Conservation (phyloP, 2,888 invertebrate species). For the Lacanobia oleracea region DNA sequence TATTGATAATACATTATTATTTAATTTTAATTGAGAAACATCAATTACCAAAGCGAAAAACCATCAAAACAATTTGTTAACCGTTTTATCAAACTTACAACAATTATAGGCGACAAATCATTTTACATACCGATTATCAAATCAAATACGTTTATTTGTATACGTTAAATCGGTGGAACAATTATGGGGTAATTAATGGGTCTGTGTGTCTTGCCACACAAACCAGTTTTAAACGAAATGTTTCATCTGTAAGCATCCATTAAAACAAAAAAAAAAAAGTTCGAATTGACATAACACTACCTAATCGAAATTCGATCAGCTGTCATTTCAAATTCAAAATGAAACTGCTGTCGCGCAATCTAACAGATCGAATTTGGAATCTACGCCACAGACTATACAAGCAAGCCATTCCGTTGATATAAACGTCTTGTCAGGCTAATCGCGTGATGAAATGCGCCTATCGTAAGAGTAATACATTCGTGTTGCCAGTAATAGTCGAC, state of each 20-base stretch:
- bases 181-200: too few species aligned
- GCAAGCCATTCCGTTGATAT: constrained; percentile 40
- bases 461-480: constrained; percentile 44
- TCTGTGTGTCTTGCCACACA: too few species aligned
- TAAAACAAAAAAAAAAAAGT: constrained; percentile 1
- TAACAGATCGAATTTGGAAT: constrained; percentile 12
- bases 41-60: not conserved
- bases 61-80: not conserved
- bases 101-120: not conserved
- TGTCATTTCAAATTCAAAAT: constrained; percentile 23
- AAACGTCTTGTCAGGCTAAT: constrained; percentile 40
- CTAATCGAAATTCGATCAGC: constrained; percentile 10
- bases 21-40: not conserved
- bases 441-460: constrained; percentile 63
- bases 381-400: constrained; percentile 9
- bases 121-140: not conserved
- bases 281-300: not conserved
- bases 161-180: too few species aligned
- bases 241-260: not conserved
- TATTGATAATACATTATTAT: not conserved
- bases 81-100: not conserved
- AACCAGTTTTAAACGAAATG: too few species aligned
- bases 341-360: not conserved
- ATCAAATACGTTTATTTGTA: too few species aligned
- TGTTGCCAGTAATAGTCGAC: constrained; percentile 65